A percentile compares a stretch with the other conserved stretches of the same genome.
phyloP scores from a whole-genome alignment of 2,113 vertebrate species.

The Misgurnus mizolepis region DNA sequence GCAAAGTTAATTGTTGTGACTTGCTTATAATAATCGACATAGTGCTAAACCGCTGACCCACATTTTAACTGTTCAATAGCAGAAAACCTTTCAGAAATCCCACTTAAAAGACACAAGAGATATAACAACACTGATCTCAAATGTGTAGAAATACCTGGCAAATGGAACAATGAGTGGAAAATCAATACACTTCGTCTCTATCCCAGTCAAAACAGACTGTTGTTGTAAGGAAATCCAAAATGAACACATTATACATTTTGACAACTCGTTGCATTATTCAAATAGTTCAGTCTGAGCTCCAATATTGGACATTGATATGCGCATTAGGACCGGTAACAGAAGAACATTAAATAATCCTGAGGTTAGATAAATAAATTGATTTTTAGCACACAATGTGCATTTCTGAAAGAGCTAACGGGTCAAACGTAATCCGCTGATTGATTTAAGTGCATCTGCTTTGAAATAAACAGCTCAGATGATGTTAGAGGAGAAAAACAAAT shows the following conservation, averaged over 20 bases:
- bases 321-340: conserved; percentile 6
- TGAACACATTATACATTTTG: conserved; percentile 7
- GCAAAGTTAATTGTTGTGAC: background rate
- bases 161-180: conserved; percentile 29
- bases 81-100: conserved; percentile 2
- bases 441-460: conserved; percentile 17
- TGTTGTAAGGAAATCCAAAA: conserved; percentile 6
- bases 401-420: conserved; percentile 2
- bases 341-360: conserved; percentile 33
- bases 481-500: conserved; percentile 51
- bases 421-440: conserved; percentile 3
- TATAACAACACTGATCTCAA: conserved; percentile 29
- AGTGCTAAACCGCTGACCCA: background rate
- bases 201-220: conserved; percentile 10
- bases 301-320: conserved; percentile 4
- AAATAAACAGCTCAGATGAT: conserved; percentile 46
- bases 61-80: background rate
- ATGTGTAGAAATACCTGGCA: conserved; percentile 30
- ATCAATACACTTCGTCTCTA: conserved; percentile 20
- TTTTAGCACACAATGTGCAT: conserved; percentile 20
- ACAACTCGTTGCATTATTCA: conserved; percentile 18
- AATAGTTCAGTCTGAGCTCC: background rate
- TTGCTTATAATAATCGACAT: background rate
- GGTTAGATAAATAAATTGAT: conserved; percentile 17
- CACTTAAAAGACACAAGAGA: conserved; percentile 30